A percentile compares a stretch with the other conserved stretches of the same genome.
Evolutionary conservation across 2,888 invertebrate genomes (phyloP).

Genomic region (Steromphala cineraria): DNA sequence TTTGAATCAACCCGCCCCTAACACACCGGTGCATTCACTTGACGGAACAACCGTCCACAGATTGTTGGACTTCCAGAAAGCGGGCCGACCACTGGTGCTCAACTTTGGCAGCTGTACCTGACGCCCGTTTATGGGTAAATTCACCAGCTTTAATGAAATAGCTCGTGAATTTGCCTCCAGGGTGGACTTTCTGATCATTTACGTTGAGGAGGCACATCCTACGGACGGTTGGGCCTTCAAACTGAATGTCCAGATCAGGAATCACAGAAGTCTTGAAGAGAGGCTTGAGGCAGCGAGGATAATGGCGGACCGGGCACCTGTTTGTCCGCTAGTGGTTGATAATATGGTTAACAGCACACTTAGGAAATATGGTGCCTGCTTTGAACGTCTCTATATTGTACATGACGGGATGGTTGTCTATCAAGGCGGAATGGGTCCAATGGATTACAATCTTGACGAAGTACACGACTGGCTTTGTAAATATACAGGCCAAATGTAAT

Average conservation of each 20-base stretch:
- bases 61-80: conserved; percentile 45
- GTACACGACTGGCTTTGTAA: conserved; percentile 56
- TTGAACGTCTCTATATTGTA: conserved; percentile 64
- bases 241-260: background rate
- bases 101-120: too few species aligned
- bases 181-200: conserved; percentile 67
- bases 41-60: background rate
- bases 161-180: conserved; percentile 49
- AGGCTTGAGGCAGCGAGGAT: conserved; percentile 53
- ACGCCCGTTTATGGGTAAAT: conserved; percentile 67
- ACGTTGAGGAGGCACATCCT: conserved; percentile 70
- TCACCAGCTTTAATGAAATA: conserved; percentile 55
- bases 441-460: conserved; percentile 53
- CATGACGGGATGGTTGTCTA: conserved; percentile 54
- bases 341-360: conserved; percentile 56
- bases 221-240: conserved; percentile 64
- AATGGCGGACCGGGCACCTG: conserved; percentile 30
- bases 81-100: conserved; percentile 59
- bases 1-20: conserved; percentile 38
- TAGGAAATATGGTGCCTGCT: conserved; percentile 54
- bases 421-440: conserved; percentile 57
- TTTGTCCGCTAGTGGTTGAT: conserved; percentile 59
- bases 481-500: conserved; percentile 3
- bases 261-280: conserved; percentile 49
- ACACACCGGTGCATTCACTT: conserved; percentile 39